Percentiles rank a stretch among this genome's conserved stretches.
phyloP scores from a whole-genome alignment of 2,888 invertebrate genomes.

The Drosophila neotestacea region DNA sequence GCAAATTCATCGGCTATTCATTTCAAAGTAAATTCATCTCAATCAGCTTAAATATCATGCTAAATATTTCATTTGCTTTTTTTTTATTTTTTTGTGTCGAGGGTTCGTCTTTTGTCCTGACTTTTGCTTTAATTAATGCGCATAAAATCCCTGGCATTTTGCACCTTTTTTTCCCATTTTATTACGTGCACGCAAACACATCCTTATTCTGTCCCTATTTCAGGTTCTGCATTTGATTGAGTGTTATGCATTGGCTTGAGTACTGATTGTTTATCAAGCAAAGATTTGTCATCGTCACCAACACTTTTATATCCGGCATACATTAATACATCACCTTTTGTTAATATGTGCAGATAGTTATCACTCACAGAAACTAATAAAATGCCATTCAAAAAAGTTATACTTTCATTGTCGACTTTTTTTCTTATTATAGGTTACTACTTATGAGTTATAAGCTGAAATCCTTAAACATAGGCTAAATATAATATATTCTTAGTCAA shows the following conservation, averaged over 20 bases:
- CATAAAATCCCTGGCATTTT: conserved; percentile 68
- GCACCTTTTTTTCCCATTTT: conserved; percentile 48
- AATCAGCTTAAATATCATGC: conserved; percentile 75
- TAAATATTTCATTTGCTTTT: conserved; percentile 71
- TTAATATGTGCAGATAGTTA: conserved; percentile 20
- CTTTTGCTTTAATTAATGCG: conserved; percentile 69
- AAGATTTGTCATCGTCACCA: conserved; percentile 44
- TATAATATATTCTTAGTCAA: too few relatives aligned
- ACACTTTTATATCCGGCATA: not conserved
- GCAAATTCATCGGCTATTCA: conserved; percentile 47
- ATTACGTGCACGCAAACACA: conserved; percentile 7
- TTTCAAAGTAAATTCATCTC: conserved; percentile 73
- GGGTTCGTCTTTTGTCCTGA: conserved; percentile 18
- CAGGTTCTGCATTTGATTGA: conserved; percentile 50
- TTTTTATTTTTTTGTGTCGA: not conserved
- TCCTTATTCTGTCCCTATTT: conserved; percentile 13
- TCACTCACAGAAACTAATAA: not conserved
- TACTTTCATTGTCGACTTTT: not conserved
- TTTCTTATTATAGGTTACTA: too few relatives aligned
- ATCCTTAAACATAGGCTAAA: too few relatives aligned
- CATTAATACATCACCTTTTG: not conserved
- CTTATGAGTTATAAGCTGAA: not conserved
- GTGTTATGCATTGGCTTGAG: conserved; percentile 24
- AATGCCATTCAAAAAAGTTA: not conserved
- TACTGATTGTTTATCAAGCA: conserved; percentile 51